Percentiles rank a stretch among this genome's conserved stretches.
Conservation (phyloP, 2,888 invertebrate genomes). For the Epirrita christyi region DNA sequence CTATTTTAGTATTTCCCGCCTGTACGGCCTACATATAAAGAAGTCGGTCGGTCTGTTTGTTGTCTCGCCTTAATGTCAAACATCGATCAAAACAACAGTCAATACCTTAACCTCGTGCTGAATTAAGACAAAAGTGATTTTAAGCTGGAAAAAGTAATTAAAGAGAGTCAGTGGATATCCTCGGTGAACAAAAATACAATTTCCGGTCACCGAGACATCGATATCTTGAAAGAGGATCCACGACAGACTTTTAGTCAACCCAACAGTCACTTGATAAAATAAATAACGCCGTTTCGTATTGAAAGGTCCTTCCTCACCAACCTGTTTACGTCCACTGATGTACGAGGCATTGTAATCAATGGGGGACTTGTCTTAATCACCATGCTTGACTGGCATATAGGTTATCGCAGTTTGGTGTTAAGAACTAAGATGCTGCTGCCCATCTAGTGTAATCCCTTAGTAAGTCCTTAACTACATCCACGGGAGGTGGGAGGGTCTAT, state of each 20-base stretch:
- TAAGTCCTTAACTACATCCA: no score
- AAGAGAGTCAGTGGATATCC: constrained; percentile 51
- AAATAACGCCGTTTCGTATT: no score
- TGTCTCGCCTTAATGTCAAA: constrained; percentile 26
- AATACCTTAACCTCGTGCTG: constrained; percentile 26
- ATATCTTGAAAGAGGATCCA: constrained; percentile 39
- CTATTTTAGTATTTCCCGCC: background rate
- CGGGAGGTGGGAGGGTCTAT: no score
- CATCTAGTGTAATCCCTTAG: no score
- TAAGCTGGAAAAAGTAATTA: constrained; percentile 44
- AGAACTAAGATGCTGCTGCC: no score
- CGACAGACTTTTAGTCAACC: background rate
- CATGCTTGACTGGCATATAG: no score
- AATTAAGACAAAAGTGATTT: constrained; percentile 29
- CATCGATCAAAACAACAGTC: constrained; percentile 31
- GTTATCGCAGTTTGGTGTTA: no score
- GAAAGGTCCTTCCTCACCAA: no score
- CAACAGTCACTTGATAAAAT: background rate
- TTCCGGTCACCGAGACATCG: constrained; percentile 60
- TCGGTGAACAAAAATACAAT: constrained; percentile 49
- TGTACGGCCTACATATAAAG: background rate
- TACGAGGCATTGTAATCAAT: no score
- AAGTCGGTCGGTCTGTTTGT: constrained; percentile 15
- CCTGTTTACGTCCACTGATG: no score
- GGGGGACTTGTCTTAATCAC: no score